Evolutionary conservation across 2,888 invertebrate species (phyloP).

Genomic region (Orthosia cruda): DNA sequence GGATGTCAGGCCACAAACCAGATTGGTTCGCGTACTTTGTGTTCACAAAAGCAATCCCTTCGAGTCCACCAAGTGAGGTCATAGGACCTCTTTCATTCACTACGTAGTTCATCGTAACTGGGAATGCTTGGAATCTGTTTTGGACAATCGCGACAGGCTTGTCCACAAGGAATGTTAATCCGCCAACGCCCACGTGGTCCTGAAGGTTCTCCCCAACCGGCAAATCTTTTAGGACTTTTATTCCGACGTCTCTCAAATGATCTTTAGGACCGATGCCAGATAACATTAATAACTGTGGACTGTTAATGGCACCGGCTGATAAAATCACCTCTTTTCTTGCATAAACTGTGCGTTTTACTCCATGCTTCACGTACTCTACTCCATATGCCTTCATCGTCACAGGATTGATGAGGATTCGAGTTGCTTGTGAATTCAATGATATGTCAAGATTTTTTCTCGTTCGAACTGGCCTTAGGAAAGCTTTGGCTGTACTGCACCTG

Average conservation of each 20-base stretch:
- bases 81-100: slow-evolving; percentile 96
- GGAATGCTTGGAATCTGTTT: slow-evolving; percentile 94
- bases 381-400: slow-evolving; percentile 95
- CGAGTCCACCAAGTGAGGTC: slow-evolving; percentile 97
- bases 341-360: slow-evolving; percentile 93
- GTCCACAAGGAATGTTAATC: slow-evolving; percentile 95
- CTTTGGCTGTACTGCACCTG: slow-evolving; percentile 97
- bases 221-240: slow-evolving; percentile 94
- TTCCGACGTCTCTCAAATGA: slow-evolving; percentile 94
- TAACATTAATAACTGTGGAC: slow-evolving; percentile 97
- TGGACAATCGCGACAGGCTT: slow-evolving; percentile 97
- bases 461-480: slow-evolving; percentile 95
- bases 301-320: slow-evolving; percentile 97
- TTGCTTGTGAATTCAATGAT: slow-evolving; percentile 95
- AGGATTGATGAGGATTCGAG: slow-evolving; percentile 94
- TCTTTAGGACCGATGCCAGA: slow-evolving; percentile 96
- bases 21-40: slow-evolving; percentile 96
- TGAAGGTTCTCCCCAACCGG: slow-evolving; percentile 96
- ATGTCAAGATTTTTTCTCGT: slow-evolving; percentile 95
- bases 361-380: slow-evolving; percentile 95
- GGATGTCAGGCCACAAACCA: slow-evolving; percentile 96
- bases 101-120: slow-evolving; percentile 96
- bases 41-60: slow-evolving; percentile 97
- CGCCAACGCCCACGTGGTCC: slow-evolving; percentile 97
- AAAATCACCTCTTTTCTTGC: slow-evolving; percentile 97